phyloP scores from a whole-genome alignment of 2,113 vertebrate genomes.

The Tor tambroides region DNA sequence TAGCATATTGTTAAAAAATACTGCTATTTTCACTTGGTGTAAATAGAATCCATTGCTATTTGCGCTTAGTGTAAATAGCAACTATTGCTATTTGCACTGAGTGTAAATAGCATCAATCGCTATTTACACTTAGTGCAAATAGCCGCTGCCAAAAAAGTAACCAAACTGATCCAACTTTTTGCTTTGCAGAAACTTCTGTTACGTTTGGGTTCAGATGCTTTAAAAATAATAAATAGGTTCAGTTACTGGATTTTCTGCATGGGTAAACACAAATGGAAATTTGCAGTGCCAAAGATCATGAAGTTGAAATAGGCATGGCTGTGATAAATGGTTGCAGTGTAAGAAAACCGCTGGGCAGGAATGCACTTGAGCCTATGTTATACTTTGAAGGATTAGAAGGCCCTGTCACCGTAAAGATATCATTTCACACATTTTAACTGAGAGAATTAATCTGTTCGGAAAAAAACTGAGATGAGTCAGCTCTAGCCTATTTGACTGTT shows the following conservation, averaged over 20 bases:
- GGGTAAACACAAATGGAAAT: conserved; percentile 7
- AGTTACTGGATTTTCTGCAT: conserved; percentile 17
- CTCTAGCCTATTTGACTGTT: not conserved
- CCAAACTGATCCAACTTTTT: not conserved
- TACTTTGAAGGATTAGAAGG: conserved; percentile 22
- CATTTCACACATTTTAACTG: conserved; percentile 22
- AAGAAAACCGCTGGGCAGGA: conserved; percentile 8
- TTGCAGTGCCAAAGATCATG: conserved; percentile 10
- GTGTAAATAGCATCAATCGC: too few species aligned
- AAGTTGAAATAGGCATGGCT: conserved; percentile 7
- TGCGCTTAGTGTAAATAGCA: too few species aligned
- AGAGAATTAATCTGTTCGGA: not conserved
- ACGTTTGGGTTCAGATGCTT: not conserved
- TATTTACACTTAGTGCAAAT: too few species aligned
- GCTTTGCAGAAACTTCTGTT: not conserved
- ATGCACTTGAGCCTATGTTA: not conserved
- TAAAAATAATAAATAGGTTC: not conserved
- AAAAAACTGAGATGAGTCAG: not conserved
- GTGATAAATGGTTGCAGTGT: conserved; percentile 11
- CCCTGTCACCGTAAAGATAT: not conserved
- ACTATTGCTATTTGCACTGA: too few species aligned
- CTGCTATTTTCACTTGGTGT: too few species aligned
- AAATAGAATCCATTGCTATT: too few species aligned
- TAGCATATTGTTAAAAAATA: too few species aligned
- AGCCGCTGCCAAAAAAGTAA: too few species aligned